Conservation (phyloP, 2,797 vertebrate species). For the Pitangus sulphuratus region DNA sequence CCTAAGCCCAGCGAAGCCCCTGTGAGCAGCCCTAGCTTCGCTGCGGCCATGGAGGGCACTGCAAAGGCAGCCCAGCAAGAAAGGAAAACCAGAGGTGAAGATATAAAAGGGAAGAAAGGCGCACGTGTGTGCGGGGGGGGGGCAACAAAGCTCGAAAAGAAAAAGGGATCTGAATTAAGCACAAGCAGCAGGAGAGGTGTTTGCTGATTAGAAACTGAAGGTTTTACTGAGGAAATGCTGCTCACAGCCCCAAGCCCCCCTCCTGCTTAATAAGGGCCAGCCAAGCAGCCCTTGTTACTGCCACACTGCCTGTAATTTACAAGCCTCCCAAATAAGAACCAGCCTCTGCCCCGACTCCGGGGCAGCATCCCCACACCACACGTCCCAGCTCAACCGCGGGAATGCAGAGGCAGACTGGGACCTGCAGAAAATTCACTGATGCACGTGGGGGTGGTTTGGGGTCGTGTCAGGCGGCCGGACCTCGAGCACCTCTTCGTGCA, state of each 20-base stretch:
- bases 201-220: constrained; percentile 68
- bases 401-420: background rate
- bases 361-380: background rate
- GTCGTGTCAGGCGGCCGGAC: rapidly evolving
- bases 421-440: rapidly evolving
- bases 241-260: constrained; percentile 50
- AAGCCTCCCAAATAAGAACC: constrained; percentile 70
- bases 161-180: background rate
- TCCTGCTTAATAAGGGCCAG: constrained; percentile 71
- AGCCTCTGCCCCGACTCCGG: background rate
- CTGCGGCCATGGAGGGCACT: rapidly evolving
- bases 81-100: background rate
- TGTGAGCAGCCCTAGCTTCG: background rate
- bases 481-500: background rate
- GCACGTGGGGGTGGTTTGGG: rapidly evolving
- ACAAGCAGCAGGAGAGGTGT: constrained; percentile 54
- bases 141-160: background rate
- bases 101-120: background rate
- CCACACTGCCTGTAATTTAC: constrained; percentile 69
- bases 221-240: constrained; percentile 79
- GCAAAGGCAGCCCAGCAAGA: background rate
- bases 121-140: rapidly evolving
- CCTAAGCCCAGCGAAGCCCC: background rate
- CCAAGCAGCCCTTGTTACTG: constrained; percentile 61
- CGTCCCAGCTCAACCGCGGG: background rate